Conservation (phyloP, 64 coral and sea anemone genomes). For the Porites lutea region DNA sequence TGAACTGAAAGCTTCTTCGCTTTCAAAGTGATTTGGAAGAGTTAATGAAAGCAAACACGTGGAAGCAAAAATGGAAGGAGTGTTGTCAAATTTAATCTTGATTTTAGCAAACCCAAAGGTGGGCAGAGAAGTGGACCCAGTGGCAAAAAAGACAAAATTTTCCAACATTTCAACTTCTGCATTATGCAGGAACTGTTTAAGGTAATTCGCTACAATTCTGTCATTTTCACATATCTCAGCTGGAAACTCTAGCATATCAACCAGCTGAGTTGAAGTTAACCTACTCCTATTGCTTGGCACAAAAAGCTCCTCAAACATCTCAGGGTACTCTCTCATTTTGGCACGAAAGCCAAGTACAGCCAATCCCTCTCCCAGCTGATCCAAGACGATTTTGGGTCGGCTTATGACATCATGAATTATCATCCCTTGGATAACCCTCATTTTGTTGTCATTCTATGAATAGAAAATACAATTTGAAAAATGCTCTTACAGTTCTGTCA, state of each 20-base stretch:
- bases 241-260: no score
- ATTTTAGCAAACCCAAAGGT: constrained; percentile 64
- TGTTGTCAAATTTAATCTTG: constrained; percentile 47
- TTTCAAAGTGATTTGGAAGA: no score
- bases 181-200: constrained; percentile 47
- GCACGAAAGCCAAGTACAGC: no score
- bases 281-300: no score
- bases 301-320: no score
- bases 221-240: no score
- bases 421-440: constrained; percentile 25
- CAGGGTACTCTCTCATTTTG: not conserved
- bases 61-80: no score
- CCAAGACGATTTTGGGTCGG: constrained; percentile 5
- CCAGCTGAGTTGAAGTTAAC: no score
- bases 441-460: constrained; percentile 31
- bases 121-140: constrained; percentile 39
- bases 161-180: constrained; percentile 51
- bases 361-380: no score
- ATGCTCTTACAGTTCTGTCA: constrained; percentile 12
- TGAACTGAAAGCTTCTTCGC: no score
- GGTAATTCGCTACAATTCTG: constrained; percentile 17
- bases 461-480: not conserved
- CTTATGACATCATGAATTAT: constrained; percentile 7
- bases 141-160: constrained; percentile 65
- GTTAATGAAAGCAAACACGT: no score